Percentiles rank a stretch among this genome's conserved stretches.
Evolutionary conservation across 2,888 invertebrate species (phyloP).

Genomic region (Erynnis tages): DNA sequence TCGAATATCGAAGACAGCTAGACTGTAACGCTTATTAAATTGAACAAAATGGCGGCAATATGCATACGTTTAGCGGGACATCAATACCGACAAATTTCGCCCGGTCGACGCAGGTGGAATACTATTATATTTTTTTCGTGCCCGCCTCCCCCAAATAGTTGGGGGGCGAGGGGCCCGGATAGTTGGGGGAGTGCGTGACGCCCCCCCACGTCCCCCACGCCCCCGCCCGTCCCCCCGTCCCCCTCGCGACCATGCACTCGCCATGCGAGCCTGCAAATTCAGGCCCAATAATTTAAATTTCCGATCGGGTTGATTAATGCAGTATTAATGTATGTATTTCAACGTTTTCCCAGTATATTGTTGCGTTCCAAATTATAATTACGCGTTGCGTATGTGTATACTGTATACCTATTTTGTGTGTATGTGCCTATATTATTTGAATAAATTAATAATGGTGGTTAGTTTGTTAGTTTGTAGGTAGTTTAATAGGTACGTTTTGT

Average conservation of each 20-base stretch:
- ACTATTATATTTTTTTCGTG: constrained; percentile 73
- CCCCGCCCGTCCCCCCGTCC: constrained; percentile 29
- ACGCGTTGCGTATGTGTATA: neutral
- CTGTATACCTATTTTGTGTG: neutral
- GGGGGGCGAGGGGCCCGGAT: constrained; percentile 55
- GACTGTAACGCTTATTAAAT: constrained; percentile 29
- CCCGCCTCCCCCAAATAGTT: constrained; percentile 76
- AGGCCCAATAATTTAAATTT: constrained; percentile 79
- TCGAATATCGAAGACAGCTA: neutral
- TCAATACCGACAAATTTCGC: constrained; percentile 65
- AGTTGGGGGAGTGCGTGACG: constrained; percentile 69
- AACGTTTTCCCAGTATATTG: constrained; percentile 7
- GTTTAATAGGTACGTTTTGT: neutral
- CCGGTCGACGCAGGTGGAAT: constrained; percentile 74
- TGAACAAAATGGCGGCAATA: constrained; percentile 29
- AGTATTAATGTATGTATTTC: constrained; percentile 59
- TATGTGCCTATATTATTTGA: neutral
- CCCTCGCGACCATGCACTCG: constrained; percentile 52
- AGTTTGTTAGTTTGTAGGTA: too few relatives aligned
- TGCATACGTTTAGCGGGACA: constrained; percentile 64
- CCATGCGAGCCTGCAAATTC: constrained; percentile 75
- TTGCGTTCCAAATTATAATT: constrained; percentile 12
- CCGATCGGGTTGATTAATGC: constrained; percentile 71
- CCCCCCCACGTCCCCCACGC: constrained; percentile 42
- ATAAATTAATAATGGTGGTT: neutral